phyloP scores from a whole-genome alignment of 2,113 vertebrate genomes.

The Chinchilla lanigera region DNA sequence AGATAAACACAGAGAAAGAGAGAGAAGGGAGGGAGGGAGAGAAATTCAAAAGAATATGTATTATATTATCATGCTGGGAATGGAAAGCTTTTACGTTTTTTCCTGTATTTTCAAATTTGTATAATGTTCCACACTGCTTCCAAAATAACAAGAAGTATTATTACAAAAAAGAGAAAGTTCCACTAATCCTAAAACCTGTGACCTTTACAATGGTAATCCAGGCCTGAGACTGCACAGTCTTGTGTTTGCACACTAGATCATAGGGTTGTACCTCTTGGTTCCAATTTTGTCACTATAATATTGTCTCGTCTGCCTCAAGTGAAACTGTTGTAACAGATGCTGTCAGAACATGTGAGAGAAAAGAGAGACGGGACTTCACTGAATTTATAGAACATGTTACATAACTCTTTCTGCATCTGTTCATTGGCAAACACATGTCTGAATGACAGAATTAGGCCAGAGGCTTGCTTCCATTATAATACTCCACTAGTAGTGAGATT shows the following conservation, averaged over 20 bases:
- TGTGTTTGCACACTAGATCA: background rate
- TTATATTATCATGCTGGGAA: background rate
- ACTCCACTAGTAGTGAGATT: background rate
- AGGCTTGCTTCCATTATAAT: conserved; percentile 32
- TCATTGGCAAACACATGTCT: conserved; percentile 27
- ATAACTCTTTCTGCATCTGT: background rate
- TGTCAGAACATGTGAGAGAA: conserved; percentile 16
- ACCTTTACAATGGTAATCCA: background rate
- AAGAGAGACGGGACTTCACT: conserved; percentile 13
- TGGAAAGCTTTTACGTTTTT: background rate
- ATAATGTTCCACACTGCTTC: background rate
- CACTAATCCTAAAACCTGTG: background rate
- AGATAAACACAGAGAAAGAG: background rate
- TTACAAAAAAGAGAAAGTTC: background rate
- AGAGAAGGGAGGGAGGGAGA: background rate
- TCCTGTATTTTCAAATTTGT: conserved; percentile 52
- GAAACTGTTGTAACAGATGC: conserved; percentile 22
- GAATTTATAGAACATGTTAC: conserved; percentile 46
- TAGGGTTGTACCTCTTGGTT: background rate
- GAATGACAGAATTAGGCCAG: background rate
- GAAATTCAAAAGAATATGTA: background rate
- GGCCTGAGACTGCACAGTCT: background rate
- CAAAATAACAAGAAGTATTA: conserved; percentile 29
- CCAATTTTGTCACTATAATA: background rate
- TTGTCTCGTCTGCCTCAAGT: background rate